Conservation (phyloP, 2,113 vertebrate species). For the Calyptomena viridis region DNA sequence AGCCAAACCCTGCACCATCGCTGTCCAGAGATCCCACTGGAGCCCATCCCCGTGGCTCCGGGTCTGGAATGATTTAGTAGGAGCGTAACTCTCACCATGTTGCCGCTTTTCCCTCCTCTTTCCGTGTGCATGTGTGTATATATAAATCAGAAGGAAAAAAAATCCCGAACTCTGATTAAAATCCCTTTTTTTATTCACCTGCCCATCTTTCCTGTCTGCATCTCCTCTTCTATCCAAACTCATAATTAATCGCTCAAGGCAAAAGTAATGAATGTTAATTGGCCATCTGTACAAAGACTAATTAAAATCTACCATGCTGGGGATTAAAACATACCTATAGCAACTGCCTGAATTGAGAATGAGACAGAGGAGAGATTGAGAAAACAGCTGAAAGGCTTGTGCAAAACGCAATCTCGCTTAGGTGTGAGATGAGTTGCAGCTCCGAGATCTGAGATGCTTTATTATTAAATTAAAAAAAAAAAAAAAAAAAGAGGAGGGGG, state of each 20-base stretch:
- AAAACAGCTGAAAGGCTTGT: conserved; percentile 76
- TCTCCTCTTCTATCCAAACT: conserved; percentile 82
- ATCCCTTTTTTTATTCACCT: conserved; percentile 74
- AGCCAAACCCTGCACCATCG: accelerated
- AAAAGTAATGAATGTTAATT: conserved; percentile 93
- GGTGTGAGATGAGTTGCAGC: conserved; percentile 75
- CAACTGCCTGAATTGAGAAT: conserved; percentile 78
- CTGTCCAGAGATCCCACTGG: accelerated
- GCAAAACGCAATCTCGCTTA: conserved; percentile 73
- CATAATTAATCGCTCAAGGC: conserved; percentile 89
- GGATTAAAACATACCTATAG: conserved; percentile 86
- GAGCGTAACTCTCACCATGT: background rate
- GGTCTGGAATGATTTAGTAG: background rate
- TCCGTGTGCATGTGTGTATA: background rate
- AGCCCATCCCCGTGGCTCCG: background rate
- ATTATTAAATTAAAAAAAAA: conserved; percentile 6
- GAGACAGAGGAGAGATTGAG: conserved; percentile 75
- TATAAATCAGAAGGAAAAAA: background rate
- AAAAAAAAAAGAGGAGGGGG: background rate
- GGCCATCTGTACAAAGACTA: conserved; percentile 91
- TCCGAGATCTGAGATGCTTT: conserved; percentile 58
- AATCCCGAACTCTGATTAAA: conserved; percentile 76
- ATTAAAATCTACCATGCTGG: conserved; percentile 92
- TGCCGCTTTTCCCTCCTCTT: background rate
- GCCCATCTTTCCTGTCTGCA: conserved; percentile 79